These are phyloP conservation scores for Eolophus roseicapilla DNA, from an alignment of 2,113 vertebrate genomes.

Conservation along the genomic window DNA sequence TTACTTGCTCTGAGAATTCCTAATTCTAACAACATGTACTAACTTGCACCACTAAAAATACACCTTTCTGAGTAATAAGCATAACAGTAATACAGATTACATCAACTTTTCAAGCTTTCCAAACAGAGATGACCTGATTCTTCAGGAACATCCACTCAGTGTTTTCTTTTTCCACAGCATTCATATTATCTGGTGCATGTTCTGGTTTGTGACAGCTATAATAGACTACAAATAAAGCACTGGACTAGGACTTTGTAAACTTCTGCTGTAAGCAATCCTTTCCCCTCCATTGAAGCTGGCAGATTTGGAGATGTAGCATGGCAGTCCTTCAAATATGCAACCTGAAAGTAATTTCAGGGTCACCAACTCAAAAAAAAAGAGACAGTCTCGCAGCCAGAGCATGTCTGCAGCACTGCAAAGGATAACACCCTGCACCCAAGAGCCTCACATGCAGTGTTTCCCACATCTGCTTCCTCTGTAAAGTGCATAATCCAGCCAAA, in stretches of 20 bases:
- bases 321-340: neutral
- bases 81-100: neutral
- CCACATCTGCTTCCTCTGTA: neutral
- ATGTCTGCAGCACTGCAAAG: neutral
- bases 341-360: neutral
- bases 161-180: neutral
- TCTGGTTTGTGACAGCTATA: neutral
- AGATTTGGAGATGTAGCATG: neutral
- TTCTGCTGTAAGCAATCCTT: neutral
- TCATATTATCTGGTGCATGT: neutral
- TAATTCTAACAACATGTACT: neutral
- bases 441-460: neutral
- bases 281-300: fast-evolving
- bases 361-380: neutral
- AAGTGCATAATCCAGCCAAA: neutral
- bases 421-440: neutral
- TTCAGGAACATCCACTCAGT: neutral
- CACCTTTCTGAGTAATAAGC: neutral
- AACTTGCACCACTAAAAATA: neutral
- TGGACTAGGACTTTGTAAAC: neutral
- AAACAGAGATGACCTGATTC: neutral
- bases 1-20: neutral
- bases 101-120: neutral
- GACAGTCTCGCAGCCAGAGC: neutral
- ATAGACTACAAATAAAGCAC: neutral